Percentiles rank a stretch among this genome's conserved stretches.
phyloP scores from a whole-genome alignment of 2,113 vertebrate species.

The Mugil cephalus region DNA sequence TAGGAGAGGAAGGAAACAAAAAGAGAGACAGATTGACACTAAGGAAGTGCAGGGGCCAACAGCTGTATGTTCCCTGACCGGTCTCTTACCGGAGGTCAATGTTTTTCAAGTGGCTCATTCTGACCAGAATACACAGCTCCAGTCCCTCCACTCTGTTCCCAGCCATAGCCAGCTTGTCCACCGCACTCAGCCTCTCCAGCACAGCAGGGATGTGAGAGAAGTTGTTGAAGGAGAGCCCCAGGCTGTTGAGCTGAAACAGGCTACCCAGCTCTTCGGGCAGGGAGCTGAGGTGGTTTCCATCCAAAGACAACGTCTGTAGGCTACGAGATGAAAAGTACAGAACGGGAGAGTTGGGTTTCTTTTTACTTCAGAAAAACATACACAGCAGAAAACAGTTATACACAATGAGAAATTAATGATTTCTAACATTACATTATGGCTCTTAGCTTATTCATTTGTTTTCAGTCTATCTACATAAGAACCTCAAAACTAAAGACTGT shows the following conservation, averaged over 20 bases:
- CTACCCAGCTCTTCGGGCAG: conserved; percentile 91
- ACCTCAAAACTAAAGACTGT: too few species aligned
- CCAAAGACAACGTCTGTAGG: conserved; percentile 93
- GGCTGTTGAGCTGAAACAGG: conserved; percentile 89
- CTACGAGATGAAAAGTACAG: conserved; percentile 74
- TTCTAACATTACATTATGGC: too few species aligned
- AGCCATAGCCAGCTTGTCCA: conserved; percentile 93
- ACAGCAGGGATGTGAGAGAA: conserved; percentile 89
- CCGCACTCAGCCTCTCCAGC: conserved; percentile 85
- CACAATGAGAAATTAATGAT: too few species aligned
- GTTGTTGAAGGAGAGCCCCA: conserved; percentile 95
- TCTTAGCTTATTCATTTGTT: too few species aligned
- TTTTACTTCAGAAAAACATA: not conserved
- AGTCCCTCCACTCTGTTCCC: conserved; percentile 90
- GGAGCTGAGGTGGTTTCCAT: conserved; percentile 91
- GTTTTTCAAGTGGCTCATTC: conserved; percentile 89
- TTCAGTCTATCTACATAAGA: too few species aligned
- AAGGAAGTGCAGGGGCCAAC: conserved; percentile 7
- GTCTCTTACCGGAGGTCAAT: conserved; percentile 92
- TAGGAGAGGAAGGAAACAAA: not conserved
- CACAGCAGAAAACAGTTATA: too few species aligned
- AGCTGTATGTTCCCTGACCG: conserved; percentile 11
- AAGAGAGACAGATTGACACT: not conserved
- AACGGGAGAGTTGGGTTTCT: conserved; percentile 14
- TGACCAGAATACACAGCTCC: conserved; percentile 83